Percentiles rank a stretch among this genome's conserved stretches.
Evolutionary conservation across 2,888 invertebrate species (phyloP).

Genomic region (Oxytorus armatus): DNA sequence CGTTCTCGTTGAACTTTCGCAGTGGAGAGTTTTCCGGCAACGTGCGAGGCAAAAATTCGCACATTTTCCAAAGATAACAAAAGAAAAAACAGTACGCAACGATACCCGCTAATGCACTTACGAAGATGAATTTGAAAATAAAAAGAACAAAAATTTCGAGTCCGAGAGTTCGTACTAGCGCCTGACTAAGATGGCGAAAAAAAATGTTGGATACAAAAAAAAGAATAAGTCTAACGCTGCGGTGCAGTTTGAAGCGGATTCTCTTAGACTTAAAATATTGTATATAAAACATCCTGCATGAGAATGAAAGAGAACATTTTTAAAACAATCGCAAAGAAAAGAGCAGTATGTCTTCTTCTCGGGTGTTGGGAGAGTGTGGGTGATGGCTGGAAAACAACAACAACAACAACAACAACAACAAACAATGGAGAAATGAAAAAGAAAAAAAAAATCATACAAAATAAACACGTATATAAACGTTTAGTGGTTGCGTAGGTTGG

Average conservation of each 20-base stretch:
- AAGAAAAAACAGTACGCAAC: not conserved
- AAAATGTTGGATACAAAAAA: slow-evolving; percentile 6
- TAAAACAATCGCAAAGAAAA: slow-evolving; percentile 5
- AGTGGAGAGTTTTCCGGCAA: not conserved
- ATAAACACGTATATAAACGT: slow-evolving; percentile 50
- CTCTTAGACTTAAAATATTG: slow-evolving; percentile 55
- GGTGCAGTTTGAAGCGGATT: slow-evolving; percentile 50
- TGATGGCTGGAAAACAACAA: slow-evolving; percentile 31
- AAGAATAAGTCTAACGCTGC: slow-evolving; percentile 30
- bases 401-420: slow-evolving; percentile 21
- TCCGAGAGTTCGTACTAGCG: not conserved
- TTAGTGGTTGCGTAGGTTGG: slow-evolving; percentile 63
- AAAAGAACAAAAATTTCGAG: slow-evolving; percentile 1
- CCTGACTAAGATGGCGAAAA: not conserved
- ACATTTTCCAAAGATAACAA: slow-evolving; percentile 1
- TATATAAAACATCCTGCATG: slow-evolving; percentile 58
- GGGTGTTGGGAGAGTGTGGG: slow-evolving; percentile 32
- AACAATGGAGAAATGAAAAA: not conserved
- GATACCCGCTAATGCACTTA: not conserved
- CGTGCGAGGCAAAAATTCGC: not conserved
- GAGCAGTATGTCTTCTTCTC: slow-evolving; percentile 23
- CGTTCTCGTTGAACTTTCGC: not conserved
- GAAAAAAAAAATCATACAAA: slow-evolving; percentile 39
- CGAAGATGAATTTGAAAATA: not conserved
- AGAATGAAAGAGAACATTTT: slow-evolving; percentile 12